Base-by-base conservation (phyloP, 2,113 vertebrate genomes). In the Poicephalus meyeri region DNA sequence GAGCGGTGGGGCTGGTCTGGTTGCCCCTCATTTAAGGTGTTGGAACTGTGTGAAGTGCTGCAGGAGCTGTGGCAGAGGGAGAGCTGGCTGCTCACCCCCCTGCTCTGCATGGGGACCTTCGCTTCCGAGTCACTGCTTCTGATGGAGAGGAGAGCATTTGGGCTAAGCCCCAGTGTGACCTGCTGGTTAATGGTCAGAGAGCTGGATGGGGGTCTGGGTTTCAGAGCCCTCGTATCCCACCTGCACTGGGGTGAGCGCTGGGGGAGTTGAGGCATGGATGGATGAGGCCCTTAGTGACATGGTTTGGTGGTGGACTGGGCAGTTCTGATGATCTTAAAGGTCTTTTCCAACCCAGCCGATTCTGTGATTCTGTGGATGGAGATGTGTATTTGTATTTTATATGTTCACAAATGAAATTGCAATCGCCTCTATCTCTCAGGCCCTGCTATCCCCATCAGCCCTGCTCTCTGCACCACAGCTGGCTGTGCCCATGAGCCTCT, bases 241-340 rank as follows among this genome's bases (percentile, higher is more conserved):
- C 74, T 2, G 1, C 17, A 6, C 3, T 0, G 1, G 12, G 23
- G 20, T 61, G 61, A 55, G 66, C 9, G 0, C 39, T n/a, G 39
- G 11, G 42, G 35, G 8, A 19, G 16, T 50, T 60, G 21, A 58
- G 56, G 56, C 56, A 24, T 58, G 56, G 56, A 35, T 24, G 33
- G 56, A 35, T 58, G 21, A 58, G 13, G 56, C 56, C 33, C 21
- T 24, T n/a, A 24, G 56, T 58, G 56, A 35, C 56, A 35, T 35
- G 56, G 56, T 35, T 58, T 24, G 35, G 33, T 16, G 56, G 56
- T 35, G 21, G 56, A 4, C 33, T 7, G 10, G 17, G 55, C 60
- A 73, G 55, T 1, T 5, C 52, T 74, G 82, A 24, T 83, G 50
- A 35, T 15, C 33, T 35, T 35, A 24, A 24, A 58, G 33, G 20